Evolutionary conservation across 2,797 vertebrate genomes (phyloP).

Genomic region (Ataeniobius toweri): DNA sequence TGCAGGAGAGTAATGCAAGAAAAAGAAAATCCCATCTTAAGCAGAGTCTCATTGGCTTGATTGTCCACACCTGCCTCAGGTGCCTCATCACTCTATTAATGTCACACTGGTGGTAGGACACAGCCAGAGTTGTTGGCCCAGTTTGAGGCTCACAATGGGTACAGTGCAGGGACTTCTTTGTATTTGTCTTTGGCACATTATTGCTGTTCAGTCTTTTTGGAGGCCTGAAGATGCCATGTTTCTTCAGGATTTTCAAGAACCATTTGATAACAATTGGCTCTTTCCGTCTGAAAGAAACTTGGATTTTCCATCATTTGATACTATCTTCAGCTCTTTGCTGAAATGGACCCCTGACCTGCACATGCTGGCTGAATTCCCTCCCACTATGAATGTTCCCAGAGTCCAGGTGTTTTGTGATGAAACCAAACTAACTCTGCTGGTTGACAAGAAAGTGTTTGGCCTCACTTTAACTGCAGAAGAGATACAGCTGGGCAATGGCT

Average conservation of each 20-base stretch:
- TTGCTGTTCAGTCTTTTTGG: slow-evolving; percentile 8
- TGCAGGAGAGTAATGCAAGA: neutral
- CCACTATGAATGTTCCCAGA: slow-evolving; percentile 19
- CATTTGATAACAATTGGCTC: slow-evolving; percentile 18
- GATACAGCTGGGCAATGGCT: slow-evolving; percentile 58
- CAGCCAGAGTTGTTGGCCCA: neutral
- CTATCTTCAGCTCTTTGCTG: slow-evolving; percentile 53
- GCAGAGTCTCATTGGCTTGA: slow-evolving; percentile 35
- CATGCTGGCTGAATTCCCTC: slow-evolving; percentile 29
- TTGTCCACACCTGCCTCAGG: slow-evolving; percentile 45
- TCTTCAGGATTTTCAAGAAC: neutral
- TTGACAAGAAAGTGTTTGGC: slow-evolving; percentile 41
- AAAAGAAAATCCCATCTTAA: neutral
- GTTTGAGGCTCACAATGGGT: slow-evolving; percentile 47
- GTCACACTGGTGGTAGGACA: fast-evolving
- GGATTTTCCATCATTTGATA: slow-evolving; percentile 16
- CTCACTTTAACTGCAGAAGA: slow-evolving; percentile 36
- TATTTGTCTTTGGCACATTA: slow-evolving; percentile 17
- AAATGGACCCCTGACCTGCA: slow-evolving; percentile 26
- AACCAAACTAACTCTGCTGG: slow-evolving; percentile 51
- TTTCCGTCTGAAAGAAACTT: slow-evolving; percentile 31
- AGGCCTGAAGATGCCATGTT: neutral
- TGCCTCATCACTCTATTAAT: slow-evolving; percentile 32
- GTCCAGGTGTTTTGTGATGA: slow-evolving; percentile 65
- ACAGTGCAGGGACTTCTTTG: neutral